Base-by-base conservation (phyloP, 2,797 vertebrate genomes). In the Eptatretus atami region DNA sequence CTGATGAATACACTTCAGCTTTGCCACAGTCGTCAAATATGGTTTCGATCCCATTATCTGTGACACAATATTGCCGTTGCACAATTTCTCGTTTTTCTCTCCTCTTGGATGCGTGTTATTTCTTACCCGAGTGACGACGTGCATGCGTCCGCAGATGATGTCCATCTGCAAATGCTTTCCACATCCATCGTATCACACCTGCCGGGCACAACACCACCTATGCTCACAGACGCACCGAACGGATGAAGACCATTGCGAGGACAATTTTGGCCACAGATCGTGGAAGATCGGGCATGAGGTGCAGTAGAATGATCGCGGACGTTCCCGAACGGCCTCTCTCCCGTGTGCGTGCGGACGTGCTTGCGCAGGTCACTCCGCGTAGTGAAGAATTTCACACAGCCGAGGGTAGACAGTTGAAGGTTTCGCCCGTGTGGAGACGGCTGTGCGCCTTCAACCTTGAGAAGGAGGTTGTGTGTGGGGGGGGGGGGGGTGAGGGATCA, bases 271-370 rank as follows among this genome's bases (percentile, higher is more conserved):
- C 31, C 31, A 44, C 31, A 44, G 31, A 44, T 44, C 31, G 6
- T 44, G 31, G 31, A 44, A 44, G 31, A 44, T 44, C 31, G 6
- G 4, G 31, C 31, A 8, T 44, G 31, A 5, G 4, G 6, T 44
- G 31, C 31, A 44, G 31, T 44, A 3, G 6, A 44, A 44, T 44
- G 31, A 8, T 44, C 31, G 31, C 31, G 31, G 31, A 44, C 10
- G 15, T 61, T 25, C 11, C 57, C 24, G 9, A 61, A 61, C 10
- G 57, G 57, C 9, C 57, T n/a, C 57, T 61, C 57, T 61, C 92
- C 86, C 64, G 90, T 99, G 74, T 99, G 92, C 52, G 92, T 99
- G 67, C 92, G 83, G 71, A 96, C 12, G 57, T 61, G 57, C 57
- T 61, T 61, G 57, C 57, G 57, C 12, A 61, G 12, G 57, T 61